Percentiles rank a stretch among this genome's conserved stretches.
Conservation (phyloP, 2,113 vertebrate genomes). For the Neopipo cinnamomea region DNA sequence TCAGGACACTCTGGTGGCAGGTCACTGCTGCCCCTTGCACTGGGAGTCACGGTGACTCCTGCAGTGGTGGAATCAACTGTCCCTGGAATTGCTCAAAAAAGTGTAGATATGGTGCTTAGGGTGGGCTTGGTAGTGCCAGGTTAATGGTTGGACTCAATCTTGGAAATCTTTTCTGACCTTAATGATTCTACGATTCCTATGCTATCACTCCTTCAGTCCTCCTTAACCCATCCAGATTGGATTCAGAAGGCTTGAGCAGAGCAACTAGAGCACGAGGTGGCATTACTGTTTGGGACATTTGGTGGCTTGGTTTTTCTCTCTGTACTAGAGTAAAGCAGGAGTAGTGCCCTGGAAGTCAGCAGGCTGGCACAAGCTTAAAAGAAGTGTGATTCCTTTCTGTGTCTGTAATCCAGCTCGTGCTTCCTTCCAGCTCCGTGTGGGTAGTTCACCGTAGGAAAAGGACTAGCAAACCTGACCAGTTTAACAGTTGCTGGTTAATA, state of each 20-base stretch:
- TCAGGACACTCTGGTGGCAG: background rate
- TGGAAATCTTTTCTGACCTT: background rate
- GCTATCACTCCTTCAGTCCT: background rate
- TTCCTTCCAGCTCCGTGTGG: background rate
- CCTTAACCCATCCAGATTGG: background rate
- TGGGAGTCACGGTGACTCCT: background rate
- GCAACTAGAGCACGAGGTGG: background rate
- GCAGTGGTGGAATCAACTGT: background rate
- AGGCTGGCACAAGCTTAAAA: background rate
- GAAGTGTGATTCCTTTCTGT: background rate
- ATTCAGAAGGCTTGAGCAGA: background rate
- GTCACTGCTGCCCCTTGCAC: rapidly evolving
- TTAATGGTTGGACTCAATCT: background rate
- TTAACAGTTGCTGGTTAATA: background rate
- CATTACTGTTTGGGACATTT: background rate
- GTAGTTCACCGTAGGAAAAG: background rate
- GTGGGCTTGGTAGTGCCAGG: background rate
- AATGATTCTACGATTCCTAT: background rate
- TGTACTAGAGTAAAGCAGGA: background rate
- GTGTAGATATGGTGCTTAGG: background rate
- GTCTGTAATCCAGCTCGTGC: background rate
- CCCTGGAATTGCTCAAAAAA: background rate
- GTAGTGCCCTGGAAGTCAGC: background rate
- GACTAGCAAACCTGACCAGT: background rate
- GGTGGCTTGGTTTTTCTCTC: background rate